Percentiles rank a stretch among this genome's conserved stretches.
These are phyloP conservation scores for Leucoraja ocellata DNA, from an alignment of 2,797 vertebrate genomes.

Conservation along the genomic window DNA sequence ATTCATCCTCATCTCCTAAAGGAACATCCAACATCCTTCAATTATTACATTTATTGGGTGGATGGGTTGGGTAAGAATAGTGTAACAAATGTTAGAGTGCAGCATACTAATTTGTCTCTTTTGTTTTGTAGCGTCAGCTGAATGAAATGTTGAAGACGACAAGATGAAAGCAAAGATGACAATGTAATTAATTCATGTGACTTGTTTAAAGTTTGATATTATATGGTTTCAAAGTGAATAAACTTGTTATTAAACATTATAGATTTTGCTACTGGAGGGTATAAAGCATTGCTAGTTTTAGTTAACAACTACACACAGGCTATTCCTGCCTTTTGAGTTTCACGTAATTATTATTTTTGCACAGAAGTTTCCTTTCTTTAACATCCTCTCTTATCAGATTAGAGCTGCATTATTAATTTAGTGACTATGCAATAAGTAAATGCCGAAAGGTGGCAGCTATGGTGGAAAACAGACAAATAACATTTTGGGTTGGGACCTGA, in stretches of 20 bases:
- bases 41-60: background rate
- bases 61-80: background rate
- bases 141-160: background rate
- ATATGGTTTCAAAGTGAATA: conserved; percentile 1
- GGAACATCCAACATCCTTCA: too few relatives aligned
- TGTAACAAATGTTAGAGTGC: background rate
- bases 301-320: background rate
- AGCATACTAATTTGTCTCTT: background rate
- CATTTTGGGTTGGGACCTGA: too few relatives aligned
- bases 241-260: conserved; percentile 1
- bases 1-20: too few relatives aligned
- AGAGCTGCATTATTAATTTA: too few relatives aligned
- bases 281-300: background rate
- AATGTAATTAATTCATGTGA: background rate
- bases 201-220: background rate
- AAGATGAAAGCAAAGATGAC: background rate
- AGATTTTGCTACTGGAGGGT: background rate
- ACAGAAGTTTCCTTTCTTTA: too few relatives aligned
- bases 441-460: too few relatives aligned
- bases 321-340: background rate
- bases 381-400: too few relatives aligned
- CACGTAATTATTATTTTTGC: background rate
- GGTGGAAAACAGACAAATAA: too few relatives aligned
- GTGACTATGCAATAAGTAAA: too few relatives aligned
- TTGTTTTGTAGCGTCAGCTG: background rate